phyloP scores from a whole-genome alignment of 2,113 vertebrate genomes.

The Cygnus atratus region DNA sequence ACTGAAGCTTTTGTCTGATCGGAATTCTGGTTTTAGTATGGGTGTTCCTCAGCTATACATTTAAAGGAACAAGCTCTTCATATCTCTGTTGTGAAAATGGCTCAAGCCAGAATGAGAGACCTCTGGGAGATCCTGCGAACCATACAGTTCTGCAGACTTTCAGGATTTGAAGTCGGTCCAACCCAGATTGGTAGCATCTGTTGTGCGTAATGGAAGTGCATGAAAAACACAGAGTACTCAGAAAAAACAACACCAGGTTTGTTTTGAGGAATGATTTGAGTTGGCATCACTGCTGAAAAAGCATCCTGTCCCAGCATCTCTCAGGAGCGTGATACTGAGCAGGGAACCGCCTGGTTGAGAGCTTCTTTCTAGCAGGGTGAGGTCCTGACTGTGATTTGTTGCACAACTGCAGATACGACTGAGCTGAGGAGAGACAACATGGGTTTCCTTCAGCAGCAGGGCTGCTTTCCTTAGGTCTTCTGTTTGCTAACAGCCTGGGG shows the following conservation, averaged over 20 bases:
- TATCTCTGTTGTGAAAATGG: not conserved
- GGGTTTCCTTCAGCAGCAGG: not conserved
- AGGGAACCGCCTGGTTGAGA: not conserved
- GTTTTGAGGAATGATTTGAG: not conserved
- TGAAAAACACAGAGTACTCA: not conserved
- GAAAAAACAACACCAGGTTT: not conserved
- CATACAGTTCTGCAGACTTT: not conserved
- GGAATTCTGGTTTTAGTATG: not conserved
- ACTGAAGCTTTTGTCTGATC: not conserved
- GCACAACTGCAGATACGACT: not conserved
- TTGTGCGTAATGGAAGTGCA: not conserved
- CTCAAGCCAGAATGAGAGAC: not conserved
- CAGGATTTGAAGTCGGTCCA: not conserved
- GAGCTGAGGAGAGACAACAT: fast-evolving
- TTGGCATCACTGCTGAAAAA: not conserved
- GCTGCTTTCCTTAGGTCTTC: not conserved
- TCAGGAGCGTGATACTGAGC: not conserved
- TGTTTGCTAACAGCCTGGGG: not conserved
- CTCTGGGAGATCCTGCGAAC: not conserved
- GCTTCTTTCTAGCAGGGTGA: not conserved
- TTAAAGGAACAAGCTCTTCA: not conserved
- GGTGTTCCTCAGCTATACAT: not conserved
- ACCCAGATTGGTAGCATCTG: slow-evolving; percentile 9
- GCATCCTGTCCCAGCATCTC: not conserved
- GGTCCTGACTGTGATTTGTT: not conserved